phyloP scores from a whole-genome alignment of 2,113 vertebrate species.

The Tauraco erythrolophus region DNA sequence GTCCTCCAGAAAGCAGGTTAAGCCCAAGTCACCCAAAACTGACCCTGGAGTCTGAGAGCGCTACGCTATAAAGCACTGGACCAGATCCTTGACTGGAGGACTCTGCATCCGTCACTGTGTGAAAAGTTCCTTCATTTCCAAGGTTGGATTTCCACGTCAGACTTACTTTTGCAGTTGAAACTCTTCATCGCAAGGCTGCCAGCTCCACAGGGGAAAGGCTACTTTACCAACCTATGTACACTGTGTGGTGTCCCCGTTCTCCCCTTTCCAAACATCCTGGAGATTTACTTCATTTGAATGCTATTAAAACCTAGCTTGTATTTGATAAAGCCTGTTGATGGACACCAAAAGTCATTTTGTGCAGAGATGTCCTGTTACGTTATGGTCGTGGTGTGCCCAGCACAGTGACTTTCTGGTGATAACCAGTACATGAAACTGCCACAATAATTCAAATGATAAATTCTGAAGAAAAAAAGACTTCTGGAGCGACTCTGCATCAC shows the following conservation, averaged over 20 bases:
- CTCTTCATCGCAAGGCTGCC: not conserved
- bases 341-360: not conserved
- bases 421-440: not conserved
- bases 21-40: not conserved
- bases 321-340: not conserved
- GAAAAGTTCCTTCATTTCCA: not conserved
- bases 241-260: not conserved
- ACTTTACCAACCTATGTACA: not conserved
- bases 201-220: not conserved
- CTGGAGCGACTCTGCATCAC: not conserved
- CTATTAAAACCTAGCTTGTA: not conserved
- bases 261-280: not conserved
- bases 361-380: not conserved
- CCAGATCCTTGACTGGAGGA: not conserved
- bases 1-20: not conserved
- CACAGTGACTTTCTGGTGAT: not conserved
- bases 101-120: rapidly evolving
- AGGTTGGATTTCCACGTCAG: not conserved
- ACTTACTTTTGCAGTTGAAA: not conserved
- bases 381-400: too few species aligned
- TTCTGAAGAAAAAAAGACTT: not conserved
- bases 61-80: too few species aligned
- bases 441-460: not conserved
- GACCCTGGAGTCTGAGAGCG: not conserved
- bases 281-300: not conserved